Conservation (phyloP, 2,888 invertebrate species). For the Steromphala cineraria region DNA sequence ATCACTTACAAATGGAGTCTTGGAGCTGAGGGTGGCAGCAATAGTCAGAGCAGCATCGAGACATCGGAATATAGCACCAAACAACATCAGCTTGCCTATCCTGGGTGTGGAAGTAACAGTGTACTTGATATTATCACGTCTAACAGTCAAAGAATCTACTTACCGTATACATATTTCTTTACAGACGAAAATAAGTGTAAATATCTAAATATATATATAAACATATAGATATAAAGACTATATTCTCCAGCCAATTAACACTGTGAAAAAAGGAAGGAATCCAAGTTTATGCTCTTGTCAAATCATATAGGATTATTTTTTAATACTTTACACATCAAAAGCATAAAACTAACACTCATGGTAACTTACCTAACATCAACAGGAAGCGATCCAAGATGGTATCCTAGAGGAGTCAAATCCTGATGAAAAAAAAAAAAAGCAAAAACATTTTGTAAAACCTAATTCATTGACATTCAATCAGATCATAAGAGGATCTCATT, state of each 20-base stretch:
- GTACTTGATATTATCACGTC: no score
- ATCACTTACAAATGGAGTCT: conserved; percentile 72
- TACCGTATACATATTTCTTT: no score
- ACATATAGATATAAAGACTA: no score
- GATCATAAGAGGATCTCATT: no score
- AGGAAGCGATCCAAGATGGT: conserved; percentile 90
- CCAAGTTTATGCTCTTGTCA: no score
- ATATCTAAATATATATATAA: no score
- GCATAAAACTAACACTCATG: neutral
- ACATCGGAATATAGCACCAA: conserved; percentile 91
- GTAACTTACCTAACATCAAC: conserved; percentile 79
- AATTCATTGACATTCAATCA: neutral
- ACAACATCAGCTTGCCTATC: conserved; percentile 89
- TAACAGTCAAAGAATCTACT: no score
- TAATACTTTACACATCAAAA: no score
- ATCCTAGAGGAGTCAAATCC: conserved; percentile 90
- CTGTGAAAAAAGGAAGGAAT: no score
- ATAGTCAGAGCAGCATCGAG: conserved; percentile 90
- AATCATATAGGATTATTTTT: no score
- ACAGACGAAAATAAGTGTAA: no score
- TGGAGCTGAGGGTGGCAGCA: conserved; percentile 88
- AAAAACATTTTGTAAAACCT: neutral
- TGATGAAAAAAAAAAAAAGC: conserved; percentile 70
- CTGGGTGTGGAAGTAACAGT: conserved; percentile 78
- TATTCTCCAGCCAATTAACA: no score